Conservation (phyloP, 2,888 invertebrate genomes). For the Gerris lacustris region DNA sequence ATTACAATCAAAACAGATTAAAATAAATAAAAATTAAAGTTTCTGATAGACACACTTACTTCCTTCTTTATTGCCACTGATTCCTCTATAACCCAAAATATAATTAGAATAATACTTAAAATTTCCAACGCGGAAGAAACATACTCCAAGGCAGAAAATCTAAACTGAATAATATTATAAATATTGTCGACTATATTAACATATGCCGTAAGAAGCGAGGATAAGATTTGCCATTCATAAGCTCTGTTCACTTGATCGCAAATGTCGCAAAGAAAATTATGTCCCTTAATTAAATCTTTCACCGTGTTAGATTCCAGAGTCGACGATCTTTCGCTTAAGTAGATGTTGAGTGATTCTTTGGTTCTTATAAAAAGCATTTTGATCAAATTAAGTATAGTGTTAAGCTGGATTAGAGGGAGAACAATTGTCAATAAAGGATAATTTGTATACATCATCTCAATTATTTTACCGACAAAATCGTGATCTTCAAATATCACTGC, state of each 20-base stretch:
- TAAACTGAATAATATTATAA: neutral
- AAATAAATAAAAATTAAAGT: too few relatives aligned
- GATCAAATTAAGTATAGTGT: neutral
- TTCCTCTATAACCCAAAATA: slow-evolving; percentile 1
- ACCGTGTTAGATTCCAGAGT: neutral
- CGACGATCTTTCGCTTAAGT: neutral
- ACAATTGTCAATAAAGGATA: neutral
- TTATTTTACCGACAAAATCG: neutral
- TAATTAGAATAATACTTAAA: neutral
- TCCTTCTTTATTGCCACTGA: neutral
- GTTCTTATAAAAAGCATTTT: slow-evolving; percentile 1
- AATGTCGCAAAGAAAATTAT: neutral
- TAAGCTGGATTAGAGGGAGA: neutral
- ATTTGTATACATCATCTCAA: neutral
- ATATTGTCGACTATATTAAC: neutral
- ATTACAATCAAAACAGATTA: too few relatives aligned
- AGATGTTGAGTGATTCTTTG: neutral
- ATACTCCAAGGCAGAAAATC: neutral
- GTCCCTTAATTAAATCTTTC: neutral
- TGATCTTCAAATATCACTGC: neutral
- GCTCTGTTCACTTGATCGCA: neutral
- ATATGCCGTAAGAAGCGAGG: neutral
- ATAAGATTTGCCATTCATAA: neutral
- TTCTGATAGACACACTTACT: neutral
- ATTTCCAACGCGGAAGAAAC: neutral